A percentile compares a stretch with the other conserved stretches of the same genome.
These are phyloP conservation scores for Ophthalmolycus amberensis DNA, from an alignment of 2,113 vertebrate genomes.

Conservation along the genomic window DNA sequence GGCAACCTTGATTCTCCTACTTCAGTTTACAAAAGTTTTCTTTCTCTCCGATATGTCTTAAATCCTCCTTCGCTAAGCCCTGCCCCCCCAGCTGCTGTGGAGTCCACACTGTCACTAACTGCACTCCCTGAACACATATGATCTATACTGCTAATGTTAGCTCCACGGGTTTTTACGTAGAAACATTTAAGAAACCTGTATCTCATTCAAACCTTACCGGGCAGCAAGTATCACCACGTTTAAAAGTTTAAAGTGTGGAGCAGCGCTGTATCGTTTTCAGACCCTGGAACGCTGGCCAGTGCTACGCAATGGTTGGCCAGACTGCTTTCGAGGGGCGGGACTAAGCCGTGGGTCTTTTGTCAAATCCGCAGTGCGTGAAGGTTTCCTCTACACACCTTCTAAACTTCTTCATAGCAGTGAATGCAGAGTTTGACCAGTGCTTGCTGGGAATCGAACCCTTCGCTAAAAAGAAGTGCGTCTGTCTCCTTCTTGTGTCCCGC, in stretches of 20 bases:
- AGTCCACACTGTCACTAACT: neutral
- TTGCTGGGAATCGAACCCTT: conserved; percentile 14
- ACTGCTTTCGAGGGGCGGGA: neutral
- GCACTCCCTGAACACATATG: neutral
- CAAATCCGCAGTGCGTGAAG: neutral
- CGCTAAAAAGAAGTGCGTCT: neutral
- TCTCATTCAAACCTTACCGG: neutral
- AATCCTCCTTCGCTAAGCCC: neutral
- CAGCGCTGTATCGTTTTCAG: neutral
- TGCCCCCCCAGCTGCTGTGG: neutral
- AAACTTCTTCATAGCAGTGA: conserved; percentile 27
- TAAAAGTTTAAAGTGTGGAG: neutral
- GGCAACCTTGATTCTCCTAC: conserved; percentile 22
- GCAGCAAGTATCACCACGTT: neutral
- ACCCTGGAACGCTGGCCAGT: neutral
- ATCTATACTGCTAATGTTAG: neutral
- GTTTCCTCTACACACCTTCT: conserved; percentile 13
- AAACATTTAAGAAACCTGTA: neutral
- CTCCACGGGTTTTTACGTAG: neutral
- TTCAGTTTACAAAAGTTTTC: conserved; percentile 10
- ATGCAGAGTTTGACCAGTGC: conserved; percentile 7
- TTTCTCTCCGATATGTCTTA: conserved; percentile 21
- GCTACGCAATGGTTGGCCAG: neutral
- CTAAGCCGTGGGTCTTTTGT: neutral
- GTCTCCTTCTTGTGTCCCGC: neutral